phyloP scores from a whole-genome alignment of 2,888 invertebrate species.

The Shargacucullia verbasci region DNA sequence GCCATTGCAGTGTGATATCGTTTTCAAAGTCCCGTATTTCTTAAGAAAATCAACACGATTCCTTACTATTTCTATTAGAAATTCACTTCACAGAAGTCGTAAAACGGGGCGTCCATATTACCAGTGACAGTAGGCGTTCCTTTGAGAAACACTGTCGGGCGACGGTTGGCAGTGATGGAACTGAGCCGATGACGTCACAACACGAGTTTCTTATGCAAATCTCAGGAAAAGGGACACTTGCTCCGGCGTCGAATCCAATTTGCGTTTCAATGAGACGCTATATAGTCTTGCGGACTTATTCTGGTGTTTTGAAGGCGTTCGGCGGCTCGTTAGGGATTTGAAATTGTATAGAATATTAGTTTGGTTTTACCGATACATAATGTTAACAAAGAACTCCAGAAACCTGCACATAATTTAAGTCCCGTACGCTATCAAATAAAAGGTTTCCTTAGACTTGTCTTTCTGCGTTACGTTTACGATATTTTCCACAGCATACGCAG shows the following conservation, averaged over 20 bases:
- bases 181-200: constrained; percentile 51
- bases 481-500: too few relatives aligned
- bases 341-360: neutral
- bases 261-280: constrained; percentile 66
- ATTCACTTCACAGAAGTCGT: constrained; percentile 3
- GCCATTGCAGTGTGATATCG: too few relatives aligned
- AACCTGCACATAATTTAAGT: too few relatives aligned
- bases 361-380: neutral
- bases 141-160: constrained; percentile 38
- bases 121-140: constrained; percentile 26
- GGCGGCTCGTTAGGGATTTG: constrained; percentile 33
- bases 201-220: constrained; percentile 65
- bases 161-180: constrained; percentile 47
- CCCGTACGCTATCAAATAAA: too few relatives aligned
- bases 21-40: too few relatives aligned
- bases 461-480: too few relatives aligned
- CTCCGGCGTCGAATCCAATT: constrained; percentile 62
- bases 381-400: too few relatives aligned
- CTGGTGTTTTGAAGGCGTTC: constrained; percentile 41
- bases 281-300: constrained; percentile 55
- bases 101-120: constrained; percentile 13
- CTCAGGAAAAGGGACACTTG: constrained; percentile 61
- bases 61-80: constrained; percentile 1
- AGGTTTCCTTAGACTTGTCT: too few relatives aligned
- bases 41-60: too few relatives aligned